Conservation (phyloP, 2,888 invertebrate species). For the Acleris holmiana region DNA sequence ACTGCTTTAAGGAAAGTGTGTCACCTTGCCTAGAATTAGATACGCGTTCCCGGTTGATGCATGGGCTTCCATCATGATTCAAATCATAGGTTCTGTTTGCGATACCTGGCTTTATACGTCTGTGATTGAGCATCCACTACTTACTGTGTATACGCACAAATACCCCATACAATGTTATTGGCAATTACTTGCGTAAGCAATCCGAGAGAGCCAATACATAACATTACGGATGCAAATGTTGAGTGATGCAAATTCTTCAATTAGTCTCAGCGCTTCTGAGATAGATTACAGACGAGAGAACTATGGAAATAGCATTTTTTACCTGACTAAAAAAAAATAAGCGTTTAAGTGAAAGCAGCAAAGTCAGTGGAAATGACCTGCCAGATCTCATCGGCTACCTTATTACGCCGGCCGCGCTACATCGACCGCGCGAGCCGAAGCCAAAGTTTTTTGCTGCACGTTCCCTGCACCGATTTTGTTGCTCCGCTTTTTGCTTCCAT, state of each 20-base stretch:
- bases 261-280: slow-evolving; percentile 17
- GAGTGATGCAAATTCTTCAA: slow-evolving; percentile 21
- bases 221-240: slow-evolving; percentile 27
- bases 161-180: slow-evolving; percentile 32
- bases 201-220: slow-evolving; percentile 22
- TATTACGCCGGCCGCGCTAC: slow-evolving; percentile 67
- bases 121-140: slow-evolving; percentile 50
- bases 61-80: slow-evolving; percentile 55
- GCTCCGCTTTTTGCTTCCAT: slow-evolving; percentile 78
- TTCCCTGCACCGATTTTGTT: slow-evolving; percentile 81
- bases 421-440: slow-evolving; percentile 61
- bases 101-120: slow-evolving; percentile 44
- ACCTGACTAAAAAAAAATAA: slow-evolving; percentile 9
- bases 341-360: slow-evolving; percentile 39
- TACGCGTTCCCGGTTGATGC: slow-evolving; percentile 67
- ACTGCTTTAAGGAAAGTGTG: slow-evolving; percentile 67
- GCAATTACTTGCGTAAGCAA: slow-evolving; percentile 32
- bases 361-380: slow-evolving; percentile 51
- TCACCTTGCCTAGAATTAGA: slow-evolving; percentile 80
- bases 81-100: slow-evolving; percentile 48
- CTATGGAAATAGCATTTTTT: slow-evolving; percentile 26
- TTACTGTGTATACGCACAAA: slow-evolving; percentile 18
- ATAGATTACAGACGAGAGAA: slow-evolving; percentile 19
- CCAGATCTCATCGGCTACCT: slow-evolving; percentile 62
- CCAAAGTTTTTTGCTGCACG: slow-evolving; percentile 74